Evolutionary conservation across 2,113 vertebrate genomes (phyloP).

Genomic region (Hemichromis elongatus): DNA sequence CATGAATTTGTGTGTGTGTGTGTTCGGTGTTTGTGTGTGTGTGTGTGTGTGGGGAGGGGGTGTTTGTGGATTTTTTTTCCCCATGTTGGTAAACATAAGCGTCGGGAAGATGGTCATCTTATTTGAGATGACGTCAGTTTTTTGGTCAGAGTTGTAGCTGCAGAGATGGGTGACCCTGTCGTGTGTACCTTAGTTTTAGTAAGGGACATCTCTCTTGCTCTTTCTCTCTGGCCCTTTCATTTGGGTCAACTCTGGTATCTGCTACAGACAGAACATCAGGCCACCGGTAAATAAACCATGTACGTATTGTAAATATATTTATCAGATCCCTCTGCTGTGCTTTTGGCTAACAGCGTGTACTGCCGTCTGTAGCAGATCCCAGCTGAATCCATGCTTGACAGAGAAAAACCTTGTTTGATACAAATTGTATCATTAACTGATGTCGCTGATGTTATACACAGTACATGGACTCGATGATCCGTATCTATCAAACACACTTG

Average conservation of each 20-base stretch:
- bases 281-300: not conserved
- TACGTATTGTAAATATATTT: conserved; percentile 61
- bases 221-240: conserved; percentile 44
- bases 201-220: conserved; percentile 87
- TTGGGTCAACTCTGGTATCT: conserved; percentile 49
- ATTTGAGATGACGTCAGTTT: conserved; percentile 57
- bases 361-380: conserved; percentile 68
- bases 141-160: conserved; percentile 81
- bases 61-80: conserved; percentile 1
- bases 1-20: conserved; percentile 3
- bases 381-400: conserved; percentile 80
- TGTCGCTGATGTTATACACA: conserved; percentile 86
- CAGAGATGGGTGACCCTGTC: conserved; percentile 77
- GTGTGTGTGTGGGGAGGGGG: rapidly evolving
- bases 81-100: conserved; percentile 47
- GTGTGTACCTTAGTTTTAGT: conserved; percentile 90
- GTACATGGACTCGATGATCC: conserved; percentile 45
- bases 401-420: conserved; percentile 95
- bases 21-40: not conserved
- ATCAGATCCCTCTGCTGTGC: conserved; percentile 13
- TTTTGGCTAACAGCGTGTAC: not conserved
- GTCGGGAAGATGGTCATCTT: conserved; percentile 58
- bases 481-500: conserved; percentile 44
- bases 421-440: conserved; percentile 98
- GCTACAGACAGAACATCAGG: conserved; percentile 42